Evolutionary conservation across 2,888 invertebrate genomes (phyloP), one percentile per base, ranked within the genome.

Genomic region (Punctoribates punctum): DNA sequence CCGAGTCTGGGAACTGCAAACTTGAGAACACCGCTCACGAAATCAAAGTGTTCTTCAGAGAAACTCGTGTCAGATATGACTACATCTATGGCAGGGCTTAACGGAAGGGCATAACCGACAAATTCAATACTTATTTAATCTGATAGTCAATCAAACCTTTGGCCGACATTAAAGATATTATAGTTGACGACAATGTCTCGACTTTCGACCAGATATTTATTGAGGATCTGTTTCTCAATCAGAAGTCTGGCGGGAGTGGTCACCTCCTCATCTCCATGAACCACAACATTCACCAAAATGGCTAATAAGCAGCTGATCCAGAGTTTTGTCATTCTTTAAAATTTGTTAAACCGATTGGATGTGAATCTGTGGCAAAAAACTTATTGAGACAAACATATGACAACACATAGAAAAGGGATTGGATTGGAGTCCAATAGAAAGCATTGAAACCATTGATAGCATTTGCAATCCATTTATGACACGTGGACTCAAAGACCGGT

Each of bases 161-260:
- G 80, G 17, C 81, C 81, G 62, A 81, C 79, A 77, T 81, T 81
- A 75, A 79, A 80, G 60, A 81, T 78, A 48, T 78, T 79, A 80
- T 86, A 87, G 82, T 96, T 94, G 60, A 98, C 90, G 79, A 97
- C 89, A 81, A 98, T 90, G 84, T 99, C 98, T 89, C 94, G 93
- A 82, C 91, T 91, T 87, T 98, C 96, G 0, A 99, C 97, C 79
- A 98, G 87, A 83, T 95, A 97, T 85, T 93, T 94, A 84, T 98
- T 98, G 78, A 96, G 88, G 82, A 98, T 91, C 85, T 94, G 75
- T 65, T 81, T 81, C 65, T 80, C 80, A 11, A 80, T 77, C 6
- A 81, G 75, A n/a, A 81, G 73, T 27, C 80, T 73, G 4, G 80
- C 79, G 20, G 75, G 74, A 48, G 65, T 48, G 0, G 29, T 1